Percentiles rank a stretch among this genome's conserved stretches.
Evolutionary conservation across 2,888 invertebrate genomes (phyloP).

Genomic region (Tetheella fluctuosa): DNA sequence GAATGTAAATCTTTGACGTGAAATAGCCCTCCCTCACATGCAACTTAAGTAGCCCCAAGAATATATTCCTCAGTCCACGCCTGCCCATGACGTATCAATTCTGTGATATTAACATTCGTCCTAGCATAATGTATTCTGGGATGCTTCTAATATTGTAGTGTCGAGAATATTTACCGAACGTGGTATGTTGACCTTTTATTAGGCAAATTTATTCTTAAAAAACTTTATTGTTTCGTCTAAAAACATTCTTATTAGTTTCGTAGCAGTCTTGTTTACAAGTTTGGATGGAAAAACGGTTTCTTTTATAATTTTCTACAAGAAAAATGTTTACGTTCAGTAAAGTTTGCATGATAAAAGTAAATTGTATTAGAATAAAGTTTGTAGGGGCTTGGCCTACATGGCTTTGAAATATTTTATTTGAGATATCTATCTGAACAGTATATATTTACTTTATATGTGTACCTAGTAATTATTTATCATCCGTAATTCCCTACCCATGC

Average conservation of each 20-base stretch:
- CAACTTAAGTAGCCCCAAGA: not conserved
- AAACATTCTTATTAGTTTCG: constrained; percentile 3
- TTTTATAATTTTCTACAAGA: not conserved
- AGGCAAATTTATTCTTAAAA: constrained; percentile 7
- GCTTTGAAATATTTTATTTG: too few relatives aligned
- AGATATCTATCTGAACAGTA: too few relatives aligned
- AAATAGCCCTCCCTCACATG: not conserved
- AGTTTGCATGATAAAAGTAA: not conserved
- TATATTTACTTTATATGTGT: too few relatives aligned
- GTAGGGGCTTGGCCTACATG: too few relatives aligned
- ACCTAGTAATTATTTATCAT: too few relatives aligned
- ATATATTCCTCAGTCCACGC: not conserved
- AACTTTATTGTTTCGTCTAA: constrained; percentile 6
- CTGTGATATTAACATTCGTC: constrained; percentile 18
- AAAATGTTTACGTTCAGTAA: not conserved
- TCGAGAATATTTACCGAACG: constrained; percentile 30
- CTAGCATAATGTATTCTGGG: constrained; percentile 50
- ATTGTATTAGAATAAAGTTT: too few relatives aligned
- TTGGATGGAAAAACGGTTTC: constrained; percentile 1
- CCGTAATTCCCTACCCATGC: too few relatives aligned
- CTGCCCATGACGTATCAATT: constrained; percentile 2
- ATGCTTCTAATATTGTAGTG: constrained; percentile 44
- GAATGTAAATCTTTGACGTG: not conserved
- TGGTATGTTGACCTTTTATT: constrained; percentile 29
- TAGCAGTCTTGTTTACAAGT: not conserved